Percentiles rank a stretch among this genome's conserved stretches.
phyloP scores from a whole-genome alignment of 2,888 invertebrate genomes.

The Fragum sueziense region DNA sequence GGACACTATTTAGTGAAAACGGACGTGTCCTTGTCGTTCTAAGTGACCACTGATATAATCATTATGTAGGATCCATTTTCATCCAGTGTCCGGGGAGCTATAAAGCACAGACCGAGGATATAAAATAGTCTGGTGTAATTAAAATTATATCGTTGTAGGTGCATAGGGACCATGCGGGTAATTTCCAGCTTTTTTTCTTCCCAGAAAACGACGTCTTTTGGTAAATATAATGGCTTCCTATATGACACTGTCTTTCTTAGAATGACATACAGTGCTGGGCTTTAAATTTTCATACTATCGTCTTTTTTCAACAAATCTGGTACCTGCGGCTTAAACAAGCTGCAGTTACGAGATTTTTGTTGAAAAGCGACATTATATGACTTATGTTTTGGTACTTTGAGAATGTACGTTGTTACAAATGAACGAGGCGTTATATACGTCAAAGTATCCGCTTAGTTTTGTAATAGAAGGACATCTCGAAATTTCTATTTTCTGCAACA shows the following conservation, averaged over 20 bases:
- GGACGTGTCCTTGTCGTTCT: constrained; percentile 43
- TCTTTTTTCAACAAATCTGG: too few species aligned
- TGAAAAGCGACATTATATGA: too few species aligned
- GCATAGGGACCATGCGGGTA: constrained; percentile 38
- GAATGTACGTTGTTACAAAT: too few species aligned
- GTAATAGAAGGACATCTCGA: too few species aligned
- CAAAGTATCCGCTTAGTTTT: too few species aligned
- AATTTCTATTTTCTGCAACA: too few species aligned
- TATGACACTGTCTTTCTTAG: not conserved
- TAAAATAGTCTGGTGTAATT: constrained; percentile 61
- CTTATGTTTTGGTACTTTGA: too few species aligned
- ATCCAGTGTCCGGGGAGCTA: constrained; percentile 40
- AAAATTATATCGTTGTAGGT: constrained; percentile 58
- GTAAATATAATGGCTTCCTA: not conserved
- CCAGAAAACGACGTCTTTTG: not conserved
- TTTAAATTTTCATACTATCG: too few species aligned
- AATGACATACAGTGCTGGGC: too few species aligned
- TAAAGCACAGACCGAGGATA: constrained; percentile 48
- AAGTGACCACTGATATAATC: constrained; percentile 55
- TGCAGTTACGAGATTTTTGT: too few species aligned
- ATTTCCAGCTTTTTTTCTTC: not conserved
- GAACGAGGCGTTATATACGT: too few species aligned
- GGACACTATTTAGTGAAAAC: constrained; percentile 42
- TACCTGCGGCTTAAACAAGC: too few species aligned
- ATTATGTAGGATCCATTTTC: constrained; percentile 56